A percentile compares a stretch with the other conserved stretches of the same genome.
Conservation (phyloP, 2,888 invertebrate genomes). For the Synergus laeviventris region DNA sequence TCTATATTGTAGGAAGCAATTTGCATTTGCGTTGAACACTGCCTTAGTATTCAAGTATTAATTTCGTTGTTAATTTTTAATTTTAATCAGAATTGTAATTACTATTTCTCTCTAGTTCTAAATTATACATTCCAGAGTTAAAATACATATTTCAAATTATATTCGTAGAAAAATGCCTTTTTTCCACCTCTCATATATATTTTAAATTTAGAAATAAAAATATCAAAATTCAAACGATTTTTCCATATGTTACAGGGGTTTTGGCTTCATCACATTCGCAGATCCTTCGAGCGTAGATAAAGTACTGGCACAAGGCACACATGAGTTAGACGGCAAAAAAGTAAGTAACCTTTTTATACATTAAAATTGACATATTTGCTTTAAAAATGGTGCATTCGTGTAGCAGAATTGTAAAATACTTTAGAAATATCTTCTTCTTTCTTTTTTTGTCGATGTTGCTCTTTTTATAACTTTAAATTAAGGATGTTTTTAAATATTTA, state of each 20-base stretch:
- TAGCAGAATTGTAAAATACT: background rate
- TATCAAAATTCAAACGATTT: constrained; percentile 6
- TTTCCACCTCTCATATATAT: background rate
- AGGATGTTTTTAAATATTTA: background rate
- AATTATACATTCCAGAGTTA: constrained; percentile 2
- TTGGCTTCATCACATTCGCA: constrained; percentile 99
- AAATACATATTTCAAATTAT: background rate
- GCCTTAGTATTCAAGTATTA: too few relatives aligned
- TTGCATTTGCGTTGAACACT: too few relatives aligned
- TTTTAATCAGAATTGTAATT: background rate
- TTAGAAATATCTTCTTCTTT: background rate
- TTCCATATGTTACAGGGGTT: constrained; percentile 87
- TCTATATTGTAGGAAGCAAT: background rate
- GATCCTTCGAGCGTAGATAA: constrained; percentile 99
- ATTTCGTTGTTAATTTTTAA: background rate
- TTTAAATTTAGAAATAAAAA: background rate
- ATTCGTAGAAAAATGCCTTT: background rate
- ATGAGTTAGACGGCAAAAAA: constrained; percentile 99
- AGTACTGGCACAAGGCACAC: constrained; percentile 98
- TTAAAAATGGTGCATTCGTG: background rate
- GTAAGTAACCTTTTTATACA: constrained; percentile 79
- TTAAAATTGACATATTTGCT: background rate
- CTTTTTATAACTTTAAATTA: background rate
- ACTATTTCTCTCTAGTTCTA: background rate
- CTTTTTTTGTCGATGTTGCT: background rate